Conservation (phyloP, 2,888 invertebrate species). For the Atethmia centrago region DNA sequence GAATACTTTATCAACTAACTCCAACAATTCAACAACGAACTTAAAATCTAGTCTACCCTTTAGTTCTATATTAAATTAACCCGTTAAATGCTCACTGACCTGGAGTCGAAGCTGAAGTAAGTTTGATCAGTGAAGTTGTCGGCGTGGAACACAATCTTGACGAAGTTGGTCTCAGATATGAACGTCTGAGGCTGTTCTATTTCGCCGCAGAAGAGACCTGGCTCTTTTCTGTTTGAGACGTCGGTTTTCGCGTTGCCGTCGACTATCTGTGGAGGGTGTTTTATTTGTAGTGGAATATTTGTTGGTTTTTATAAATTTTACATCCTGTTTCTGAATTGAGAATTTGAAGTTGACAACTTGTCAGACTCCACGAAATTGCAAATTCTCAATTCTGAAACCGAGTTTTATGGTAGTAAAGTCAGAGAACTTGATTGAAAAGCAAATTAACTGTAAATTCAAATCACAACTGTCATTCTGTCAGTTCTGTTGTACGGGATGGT, state of each 20-base stretch:
- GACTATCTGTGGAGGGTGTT: constrained; percentile 92
- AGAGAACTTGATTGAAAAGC: neutral
- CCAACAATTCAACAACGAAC: constrained; percentile 78
- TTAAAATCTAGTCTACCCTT: constrained; percentile 40
- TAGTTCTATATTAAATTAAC: constrained; percentile 91
- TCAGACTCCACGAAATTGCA: no score
- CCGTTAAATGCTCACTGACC: constrained; percentile 83
- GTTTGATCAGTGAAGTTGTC: constrained; percentile 98
- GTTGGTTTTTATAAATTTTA: no score
- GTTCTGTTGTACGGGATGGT: no score
- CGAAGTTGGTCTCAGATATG: constrained; percentile 98
- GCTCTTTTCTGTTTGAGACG: constrained; percentile 96
- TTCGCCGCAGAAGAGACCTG: constrained; percentile 97
- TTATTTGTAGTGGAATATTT: constrained; percentile 5
- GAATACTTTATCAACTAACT: constrained; percentile 39
- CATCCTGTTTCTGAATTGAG: no score
- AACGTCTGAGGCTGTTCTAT: constrained; percentile 98
- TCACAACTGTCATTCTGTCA: neutral
- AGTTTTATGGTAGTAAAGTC: neutral
- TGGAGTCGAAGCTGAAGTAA: constrained; percentile 95
- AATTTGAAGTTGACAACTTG: no score
- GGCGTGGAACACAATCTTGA: constrained; percentile 97
- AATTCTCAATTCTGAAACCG: no score
- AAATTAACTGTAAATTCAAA: neutral
- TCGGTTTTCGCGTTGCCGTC: constrained; percentile 97